Base-by-base conservation (phyloP, 2,113 vertebrate species). In the Merops nubicus region DNA sequence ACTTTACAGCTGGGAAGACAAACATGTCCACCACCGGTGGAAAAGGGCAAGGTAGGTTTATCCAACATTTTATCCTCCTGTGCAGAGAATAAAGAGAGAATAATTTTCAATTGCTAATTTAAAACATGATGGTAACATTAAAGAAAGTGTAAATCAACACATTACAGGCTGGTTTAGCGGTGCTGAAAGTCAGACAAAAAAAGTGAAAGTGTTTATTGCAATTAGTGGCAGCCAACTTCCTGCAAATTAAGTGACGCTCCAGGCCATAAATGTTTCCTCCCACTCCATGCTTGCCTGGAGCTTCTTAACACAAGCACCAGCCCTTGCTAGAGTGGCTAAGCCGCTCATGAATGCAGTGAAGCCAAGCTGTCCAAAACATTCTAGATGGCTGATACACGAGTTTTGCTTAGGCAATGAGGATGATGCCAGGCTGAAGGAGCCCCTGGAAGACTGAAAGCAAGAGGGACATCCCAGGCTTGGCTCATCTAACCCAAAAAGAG, bases 171-270 rank as follows among this genome's bases (percentile, higher is more conserved):
- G 40, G 34, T 47, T 79, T 38, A 2, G 5, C 50, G 8, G 7
- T 34, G 38, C 80, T 85, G 43, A 63, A 89, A 91, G 70, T 36
- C 81, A 92, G 80, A 72, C 48, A 91, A 47, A 74, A 74, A 28
- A 82, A 89, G 45, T 25, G 50, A 8, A 82, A 88, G 54, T 45
- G 70, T 73, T 91, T 88, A 83, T 5, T 73, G 81, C 87, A 85
- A 89, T 93, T 94, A 92, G 87, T 50, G 65, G 87, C 94, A 76
- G 77, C 65, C 78, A 48, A 53, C 74, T 93, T 89, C 81, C 78
- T 79, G 87, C 48, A 95, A 89, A 95, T 95, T 29, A 85, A 82
- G 62, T 73, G 84, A 87, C 91, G 73, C 43, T 85, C 42, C 17
- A 57, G 54, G 34, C 70, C 74, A 76, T 54, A 68, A 85, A 82